Evolutionary conservation across 2,888 invertebrate genomes (phyloP).

Genomic region (Pandemis heparana): DNA sequence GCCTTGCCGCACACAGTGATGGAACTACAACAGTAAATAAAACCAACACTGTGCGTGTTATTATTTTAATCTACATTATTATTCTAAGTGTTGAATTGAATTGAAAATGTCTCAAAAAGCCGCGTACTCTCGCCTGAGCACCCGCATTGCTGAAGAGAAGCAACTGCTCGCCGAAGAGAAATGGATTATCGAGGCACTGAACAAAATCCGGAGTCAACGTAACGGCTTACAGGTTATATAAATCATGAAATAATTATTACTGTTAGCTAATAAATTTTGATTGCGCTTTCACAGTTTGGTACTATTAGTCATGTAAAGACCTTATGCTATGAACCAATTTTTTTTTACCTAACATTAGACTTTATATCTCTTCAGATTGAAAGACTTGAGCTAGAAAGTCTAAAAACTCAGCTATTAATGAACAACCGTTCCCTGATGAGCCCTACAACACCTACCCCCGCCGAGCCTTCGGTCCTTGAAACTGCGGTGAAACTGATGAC

Average conservation of each 20-base stretch:
- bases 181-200: conserved; percentile 68
- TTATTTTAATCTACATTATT: too few species aligned
- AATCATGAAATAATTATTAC: neutral
- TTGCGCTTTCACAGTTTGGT: too few species aligned
- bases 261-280: too few species aligned
- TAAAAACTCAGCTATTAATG: conserved; percentile 50
- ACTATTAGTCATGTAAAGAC: too few species aligned
- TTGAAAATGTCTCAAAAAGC: conserved; percentile 44
- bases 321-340: too few species aligned
- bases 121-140: conserved; percentile 48
- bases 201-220: conserved; percentile 64
- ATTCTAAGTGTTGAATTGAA: neutral
- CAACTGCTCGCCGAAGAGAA: conserved; percentile 72
- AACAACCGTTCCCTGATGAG: conserved; percentile 6
- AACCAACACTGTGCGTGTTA: neutral
- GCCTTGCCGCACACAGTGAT: too few species aligned
- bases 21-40: neutral
- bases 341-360: neutral
- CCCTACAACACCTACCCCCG: neutral
- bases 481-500: conserved; percentile 52
- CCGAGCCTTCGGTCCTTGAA: conserved; percentile 35
- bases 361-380: conserved; percentile 66
- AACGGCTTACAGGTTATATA: conserved; percentile 68
- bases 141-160: conserved; percentile 63
- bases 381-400: conserved; percentile 68